Base-by-base conservation (phyloP, 1,140 invertebrate species). In the Drosophila varians region DNA sequence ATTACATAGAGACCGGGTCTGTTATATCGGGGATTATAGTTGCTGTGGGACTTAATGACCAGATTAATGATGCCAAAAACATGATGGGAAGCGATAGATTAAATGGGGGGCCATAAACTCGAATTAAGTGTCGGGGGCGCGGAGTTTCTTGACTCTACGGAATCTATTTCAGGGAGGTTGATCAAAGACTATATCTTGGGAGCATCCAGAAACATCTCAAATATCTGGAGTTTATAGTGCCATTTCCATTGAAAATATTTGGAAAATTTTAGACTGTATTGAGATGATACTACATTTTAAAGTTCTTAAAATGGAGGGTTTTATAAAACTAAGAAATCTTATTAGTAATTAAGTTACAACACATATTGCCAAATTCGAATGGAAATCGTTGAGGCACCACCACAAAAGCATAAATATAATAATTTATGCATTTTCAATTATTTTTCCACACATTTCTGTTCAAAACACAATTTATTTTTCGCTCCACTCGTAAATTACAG, bases 401-500 rank as follows among this genome's bases (percentile, higher is more conserved):
- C 9, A n/a, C 54, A 23, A 16, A 34, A 31, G n/a, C 31, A 65
- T 18, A 64, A 65, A 42, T 64, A 66, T 31, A n/a, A n/a, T 52
- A 66, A 66, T 66, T 65, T 66, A 66, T 52, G 62, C 62, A 42
- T 65, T 65, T 66, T 66, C 62, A 65, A 52, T 66, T 65, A 66
- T 64, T 66, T 49, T 65, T 52, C 40, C 28, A 62, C 26, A 45
- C 40, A 40, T 43, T 57, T 57, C 26, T 46, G 40, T 64, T 46
- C 34, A 65, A 66, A 52, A 66, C 42, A 65, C 31, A 52, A 47
- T 66, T 66, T 65, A 52, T 66, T 66, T 61, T 65, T 48, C 40
- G 43, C 60, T 40, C 60, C 58, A 65, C 43, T 65, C 62, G 75
- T 78, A 78, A 79, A 79, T 74, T 79, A 69, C 72, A 78, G 55